Evolutionary conservation across 2,888 invertebrate genomes (phyloP).

Genomic region (Corbicula japonica): DNA sequence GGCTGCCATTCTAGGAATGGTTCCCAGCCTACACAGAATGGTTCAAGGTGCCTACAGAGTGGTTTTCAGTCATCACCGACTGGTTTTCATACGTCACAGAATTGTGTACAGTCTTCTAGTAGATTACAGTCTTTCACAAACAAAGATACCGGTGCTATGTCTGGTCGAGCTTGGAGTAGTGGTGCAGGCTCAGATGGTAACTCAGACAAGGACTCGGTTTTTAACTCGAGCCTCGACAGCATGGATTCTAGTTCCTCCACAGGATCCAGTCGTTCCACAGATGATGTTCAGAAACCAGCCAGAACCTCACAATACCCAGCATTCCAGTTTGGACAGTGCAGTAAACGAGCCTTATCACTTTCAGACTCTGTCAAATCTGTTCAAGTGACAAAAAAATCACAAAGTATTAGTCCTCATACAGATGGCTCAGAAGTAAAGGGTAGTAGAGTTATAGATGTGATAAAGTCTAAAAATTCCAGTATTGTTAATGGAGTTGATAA

Average conservation of each 20-base stretch:
- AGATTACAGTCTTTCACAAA: conserved; percentile 13
- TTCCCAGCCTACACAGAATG: not conserved
- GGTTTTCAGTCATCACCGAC: not conserved
- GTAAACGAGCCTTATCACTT: not conserved
- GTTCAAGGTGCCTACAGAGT: not conserved
- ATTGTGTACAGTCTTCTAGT: not conserved
- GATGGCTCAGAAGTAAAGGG: no score
- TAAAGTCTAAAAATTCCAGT: no score
- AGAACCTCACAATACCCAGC: not conserved
- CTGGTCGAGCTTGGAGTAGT: not conserved
- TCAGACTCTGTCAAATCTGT: no score
- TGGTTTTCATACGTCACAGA: not conserved
- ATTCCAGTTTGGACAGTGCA: conserved; percentile 15
- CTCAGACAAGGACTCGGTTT: conserved; percentile 27
- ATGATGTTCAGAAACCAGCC: not conserved
- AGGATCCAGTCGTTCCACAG: conserved; percentile 4
- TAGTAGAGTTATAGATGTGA: no score
- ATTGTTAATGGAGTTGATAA: no score
- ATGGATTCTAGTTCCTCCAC: conserved; percentile 9
- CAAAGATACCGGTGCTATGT: not conserved
- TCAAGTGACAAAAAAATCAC: no score
- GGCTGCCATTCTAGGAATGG: no score
- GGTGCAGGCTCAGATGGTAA: conserved; percentile 20
- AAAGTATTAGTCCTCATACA: no score
- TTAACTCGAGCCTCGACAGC: conserved; percentile 30